Evolutionary conservation across 2,113 vertebrate genomes (phyloP), one percentile per base, ranked within the genome.

Genomic region (Hydrolagus affinis): DNA sequence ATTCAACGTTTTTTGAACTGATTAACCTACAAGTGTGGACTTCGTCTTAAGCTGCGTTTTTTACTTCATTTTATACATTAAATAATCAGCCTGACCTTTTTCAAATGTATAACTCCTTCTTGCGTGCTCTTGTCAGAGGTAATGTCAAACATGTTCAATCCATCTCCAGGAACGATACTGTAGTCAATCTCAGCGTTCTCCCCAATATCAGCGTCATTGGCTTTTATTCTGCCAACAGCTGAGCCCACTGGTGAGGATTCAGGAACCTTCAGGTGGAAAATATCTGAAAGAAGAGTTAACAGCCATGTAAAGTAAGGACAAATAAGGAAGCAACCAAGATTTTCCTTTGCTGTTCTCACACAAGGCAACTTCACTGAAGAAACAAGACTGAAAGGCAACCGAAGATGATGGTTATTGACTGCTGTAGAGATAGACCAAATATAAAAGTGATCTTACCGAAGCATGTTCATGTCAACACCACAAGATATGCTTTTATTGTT

Each of bases 151-250:
- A 97, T 94, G 88, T 95, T 94, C 11, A 97, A 96, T 32, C 96
- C 97, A 83, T 99, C 98, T 28, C 97, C 97, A 57, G 97, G 97
- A 85, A 99, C 96, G 28, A 99, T 97, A 87, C 91, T 98, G 89
- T 99, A 99, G 86, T 96, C 96, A 32, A 99, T 97, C 90, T 98
- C 95, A 0, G 98, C 97, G 83, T 99, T 99, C 86, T 91, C 94
- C 85, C 97, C 97, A 86, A 93, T 95, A 90, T 99, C 98, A 85
- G 98, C 92, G 86, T 99, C 98, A 44, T 98, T 96, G 59, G 98
- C 98, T 92, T 96, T 95, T 90, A 99, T 99, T 86, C 95, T 93
- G 69, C 98, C 98, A 85, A 99, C 94, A 2, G 95, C 93, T 11
- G 96, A 97, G 1, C 97, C 95, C 87, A 98, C 90, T 0, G 92